Evolutionary conservation across 2,888 invertebrate species (phyloP).

Genomic region (Drosophila niveifrons): DNA sequence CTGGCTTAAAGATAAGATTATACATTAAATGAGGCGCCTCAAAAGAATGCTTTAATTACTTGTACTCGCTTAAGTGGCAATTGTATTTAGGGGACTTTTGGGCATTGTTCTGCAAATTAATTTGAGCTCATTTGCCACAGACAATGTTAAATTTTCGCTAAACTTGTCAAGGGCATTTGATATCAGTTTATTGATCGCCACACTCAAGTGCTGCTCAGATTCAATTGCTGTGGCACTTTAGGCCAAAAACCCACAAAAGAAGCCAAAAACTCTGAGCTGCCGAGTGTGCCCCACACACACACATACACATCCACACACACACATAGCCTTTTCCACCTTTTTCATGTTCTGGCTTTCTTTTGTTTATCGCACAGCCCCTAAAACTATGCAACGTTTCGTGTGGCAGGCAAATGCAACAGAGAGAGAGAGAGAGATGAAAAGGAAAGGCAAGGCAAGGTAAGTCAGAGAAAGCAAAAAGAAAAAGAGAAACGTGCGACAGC

Average conservation of each 20-base stretch:
- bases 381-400: constrained; percentile 51
- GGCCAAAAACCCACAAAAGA: constrained; percentile 18
- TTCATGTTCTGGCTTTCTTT: constrained; percentile 5
- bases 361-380: constrained; percentile 22
- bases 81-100: not conserved
- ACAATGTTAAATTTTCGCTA: not conserved
- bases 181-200: constrained; percentile 33
- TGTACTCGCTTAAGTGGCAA: not conserved
- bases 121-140: not conserved
- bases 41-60: not conserved
- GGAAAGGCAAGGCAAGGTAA: not conserved
- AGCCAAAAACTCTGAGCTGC: constrained; percentile 10
- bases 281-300: not conserved
- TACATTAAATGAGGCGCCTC: not conserved
- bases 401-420: constrained; percentile 62
- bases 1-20: not conserved
- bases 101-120: not conserved
- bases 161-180: constrained; percentile 27
- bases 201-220: constrained; percentile 25
- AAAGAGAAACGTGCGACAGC: constrained; percentile 63
- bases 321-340: not conserved
- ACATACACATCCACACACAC: too few relatives aligned
- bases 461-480: constrained; percentile 11
- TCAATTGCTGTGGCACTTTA: constrained; percentile 40
- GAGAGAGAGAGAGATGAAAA: not conserved